These are phyloP conservation scores for Brachyistius frenatus DNA, from an alignment of 2,113 vertebrate genomes.

Conservation along the genomic window DNA sequence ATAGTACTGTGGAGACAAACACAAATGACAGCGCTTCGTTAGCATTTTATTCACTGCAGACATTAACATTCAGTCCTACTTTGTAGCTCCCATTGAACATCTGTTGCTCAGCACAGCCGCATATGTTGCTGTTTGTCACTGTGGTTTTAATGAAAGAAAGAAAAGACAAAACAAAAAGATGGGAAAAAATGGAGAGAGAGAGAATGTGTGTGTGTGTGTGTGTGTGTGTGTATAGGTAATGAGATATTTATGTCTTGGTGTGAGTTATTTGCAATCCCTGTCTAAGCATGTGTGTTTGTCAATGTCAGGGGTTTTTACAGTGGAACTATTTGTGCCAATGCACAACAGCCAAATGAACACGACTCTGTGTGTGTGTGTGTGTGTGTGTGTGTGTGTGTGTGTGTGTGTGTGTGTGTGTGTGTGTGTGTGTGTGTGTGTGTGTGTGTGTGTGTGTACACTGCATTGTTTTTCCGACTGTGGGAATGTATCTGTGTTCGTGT, in stretches of 20 bases:
- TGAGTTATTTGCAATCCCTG: constrained; percentile 27
- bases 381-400: constrained; percentile 1
- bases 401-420: background rate
- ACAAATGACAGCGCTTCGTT: constrained; percentile 45
- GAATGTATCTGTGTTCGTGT: constrained; percentile 4
- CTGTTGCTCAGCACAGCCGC: constrained; percentile 49
- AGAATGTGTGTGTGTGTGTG: background rate
- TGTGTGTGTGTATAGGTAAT: constrained; percentile 41
- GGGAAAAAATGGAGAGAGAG: background rate
- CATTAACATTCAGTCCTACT: constrained; percentile 46
- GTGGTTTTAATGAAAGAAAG: constrained; percentile 50
- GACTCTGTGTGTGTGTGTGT: background rate
- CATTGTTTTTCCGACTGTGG: background rate
- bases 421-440: background rate
- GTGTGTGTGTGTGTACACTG: background rate
- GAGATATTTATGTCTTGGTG: constrained; percentile 50
- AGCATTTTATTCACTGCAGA: constrained; percentile 47
- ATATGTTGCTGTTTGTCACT: constrained; percentile 53
- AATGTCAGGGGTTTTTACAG: background rate
- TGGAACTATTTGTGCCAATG: background rate
- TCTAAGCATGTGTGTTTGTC: background rate
- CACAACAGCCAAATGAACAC: constrained; percentile 25
- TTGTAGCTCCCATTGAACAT: constrained; percentile 48
- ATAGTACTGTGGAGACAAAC: constrained; percentile 78
- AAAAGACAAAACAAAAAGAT: constrained; percentile 5